A percentile compares a stretch with the other conserved stretches of the same genome.
These are phyloP conservation scores for Lycocorax pyrrhopterus DNA, from an alignment of 2,113 vertebrate genomes.

Conservation along the genomic window DNA sequence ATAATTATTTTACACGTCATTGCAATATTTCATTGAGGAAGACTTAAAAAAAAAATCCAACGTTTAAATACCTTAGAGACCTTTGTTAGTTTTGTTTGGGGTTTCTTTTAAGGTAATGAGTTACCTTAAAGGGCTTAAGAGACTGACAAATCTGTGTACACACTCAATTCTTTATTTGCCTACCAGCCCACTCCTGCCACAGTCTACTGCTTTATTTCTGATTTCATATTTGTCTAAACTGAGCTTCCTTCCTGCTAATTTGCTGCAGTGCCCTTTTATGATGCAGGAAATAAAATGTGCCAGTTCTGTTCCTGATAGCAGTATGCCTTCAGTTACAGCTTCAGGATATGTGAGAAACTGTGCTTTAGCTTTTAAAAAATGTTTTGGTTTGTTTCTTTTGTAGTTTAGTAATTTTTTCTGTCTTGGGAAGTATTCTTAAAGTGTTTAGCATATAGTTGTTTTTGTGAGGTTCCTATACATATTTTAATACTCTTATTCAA, in stretches of 20 bases:
- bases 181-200: background rate
- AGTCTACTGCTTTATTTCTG: background rate
- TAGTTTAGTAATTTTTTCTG: background rate
- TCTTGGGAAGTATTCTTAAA: background rate
- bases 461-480: background rate
- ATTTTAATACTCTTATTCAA: background rate
- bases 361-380: background rate
- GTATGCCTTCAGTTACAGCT: background rate
- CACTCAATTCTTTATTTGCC: background rate
- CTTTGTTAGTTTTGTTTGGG: background rate
- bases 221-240: background rate
- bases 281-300: background rate
- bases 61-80: background rate
- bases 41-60: background rate
- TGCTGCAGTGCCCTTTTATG: background rate
- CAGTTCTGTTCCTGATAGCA: background rate
- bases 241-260: background rate
- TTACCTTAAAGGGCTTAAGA: background rate
- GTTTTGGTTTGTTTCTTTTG: background rate
- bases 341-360: background rate
- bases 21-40: background rate
- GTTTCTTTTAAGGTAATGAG: background rate
- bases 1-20: background rate
- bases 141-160: background rate
- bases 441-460: background rate